A percentile compares a stretch with the other conserved stretches of the same genome.
phyloP scores from a whole-genome alignment of 2,113 vertebrate species.

The Atractosteus spatula region DNA sequence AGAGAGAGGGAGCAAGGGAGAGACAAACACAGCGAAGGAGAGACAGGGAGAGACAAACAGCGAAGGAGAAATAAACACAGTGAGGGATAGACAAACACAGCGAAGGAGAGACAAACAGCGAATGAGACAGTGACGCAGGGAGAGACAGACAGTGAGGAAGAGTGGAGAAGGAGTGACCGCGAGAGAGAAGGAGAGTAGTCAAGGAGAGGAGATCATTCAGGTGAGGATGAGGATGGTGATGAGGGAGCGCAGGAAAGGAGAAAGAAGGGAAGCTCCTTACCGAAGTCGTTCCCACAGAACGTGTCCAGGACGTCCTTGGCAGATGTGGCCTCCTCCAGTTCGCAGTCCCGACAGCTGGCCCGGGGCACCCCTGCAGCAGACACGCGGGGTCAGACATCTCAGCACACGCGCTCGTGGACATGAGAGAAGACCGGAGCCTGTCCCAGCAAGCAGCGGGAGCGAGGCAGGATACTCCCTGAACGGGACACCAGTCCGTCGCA shows the following conservation, averaged over 20 bases:
- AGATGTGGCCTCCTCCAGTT: conserved; percentile 70
- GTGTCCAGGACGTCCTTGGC: conserved; percentile 70
- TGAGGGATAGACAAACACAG: too few species aligned
- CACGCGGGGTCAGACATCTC: not conserved
- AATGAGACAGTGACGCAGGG: not conserved
- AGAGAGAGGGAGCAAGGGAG: not conserved
- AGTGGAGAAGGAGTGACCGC: not conserved
- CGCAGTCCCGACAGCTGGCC: conserved; percentile 79
- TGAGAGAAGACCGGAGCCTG: too few species aligned
- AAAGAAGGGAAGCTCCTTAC: conserved; percentile 52
- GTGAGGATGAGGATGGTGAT: not conserved
- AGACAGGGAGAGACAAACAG: too few species aligned
- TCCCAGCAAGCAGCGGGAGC: too few species aligned
- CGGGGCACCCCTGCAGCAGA: conserved; percentile 58
- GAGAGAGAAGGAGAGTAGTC: not conserved
- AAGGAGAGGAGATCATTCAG: not conserved
- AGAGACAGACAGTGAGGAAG: not conserved
- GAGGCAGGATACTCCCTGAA: too few species aligned
- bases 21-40: too few species aligned
- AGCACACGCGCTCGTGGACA: too few species aligned
- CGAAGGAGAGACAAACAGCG: too few species aligned
- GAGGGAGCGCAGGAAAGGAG: too few species aligned
- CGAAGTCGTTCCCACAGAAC: conserved; percentile 75
- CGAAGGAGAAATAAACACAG: too few species aligned
- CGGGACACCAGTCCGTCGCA: too few species aligned